These are phyloP conservation scores for Ictidomys tridecemlineatus DNA, from an alignment of 2,113 vertebrate species.

Conservation along the genomic window DNA sequence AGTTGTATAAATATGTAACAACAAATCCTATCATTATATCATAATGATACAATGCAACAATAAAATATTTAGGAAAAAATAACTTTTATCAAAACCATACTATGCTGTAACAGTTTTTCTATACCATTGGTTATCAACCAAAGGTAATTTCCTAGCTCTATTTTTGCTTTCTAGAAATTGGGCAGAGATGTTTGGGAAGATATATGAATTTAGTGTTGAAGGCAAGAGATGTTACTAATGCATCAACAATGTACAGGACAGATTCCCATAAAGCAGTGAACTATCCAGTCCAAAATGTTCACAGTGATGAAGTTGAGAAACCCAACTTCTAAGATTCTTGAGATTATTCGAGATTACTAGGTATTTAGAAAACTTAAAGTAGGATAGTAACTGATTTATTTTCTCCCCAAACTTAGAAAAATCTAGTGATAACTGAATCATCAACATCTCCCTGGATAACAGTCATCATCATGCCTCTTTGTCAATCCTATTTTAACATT, in stretches of 20 bases:
- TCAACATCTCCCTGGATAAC: not conserved
- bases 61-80: not conserved
- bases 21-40: too few relatives aligned
- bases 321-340: not conserved
- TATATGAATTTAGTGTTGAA: not conserved
- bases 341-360: not conserved
- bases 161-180: not conserved
- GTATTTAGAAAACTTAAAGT: not conserved
- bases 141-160: not conserved
- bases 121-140: not conserved
- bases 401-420: not conserved
- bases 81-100: not conserved
- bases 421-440: not conserved
- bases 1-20: too few relatives aligned
- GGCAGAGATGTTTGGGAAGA: not conserved
- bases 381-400: not conserved
- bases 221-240: not conserved
- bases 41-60: too few relatives aligned
- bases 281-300: not conserved
- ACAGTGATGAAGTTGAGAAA: not conserved
- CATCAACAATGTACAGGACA: not conserved
- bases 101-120: not conserved
- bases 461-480: not conserved
- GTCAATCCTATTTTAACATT: not conserved
- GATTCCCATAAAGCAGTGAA: not conserved